Conservation (phyloP, 2,113 vertebrate genomes). For the Passerina amoena region DNA sequence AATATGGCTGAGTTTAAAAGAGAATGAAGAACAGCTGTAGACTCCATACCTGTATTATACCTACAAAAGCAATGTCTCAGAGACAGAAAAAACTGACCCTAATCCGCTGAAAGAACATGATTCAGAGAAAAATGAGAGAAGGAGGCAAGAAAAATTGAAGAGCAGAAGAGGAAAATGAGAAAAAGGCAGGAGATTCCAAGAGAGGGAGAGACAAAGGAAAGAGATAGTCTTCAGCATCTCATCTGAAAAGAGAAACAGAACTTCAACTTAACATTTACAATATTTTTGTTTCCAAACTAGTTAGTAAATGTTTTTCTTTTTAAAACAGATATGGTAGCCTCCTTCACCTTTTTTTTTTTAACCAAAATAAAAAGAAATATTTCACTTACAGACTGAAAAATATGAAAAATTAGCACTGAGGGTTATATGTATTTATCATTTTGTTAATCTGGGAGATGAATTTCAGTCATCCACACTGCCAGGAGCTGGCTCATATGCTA, state of each 20-base stretch:
- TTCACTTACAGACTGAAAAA: neutral
- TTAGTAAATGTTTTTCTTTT: neutral
- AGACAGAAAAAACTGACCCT: neutral
- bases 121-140: neutral
- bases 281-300: neutral
- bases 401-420: neutral
- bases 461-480: neutral
- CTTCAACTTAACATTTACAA: neutral
- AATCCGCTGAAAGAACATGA: neutral
- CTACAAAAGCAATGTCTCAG: neutral
- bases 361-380: neutral
- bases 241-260: neutral
- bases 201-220: neutral
- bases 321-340: neutral
- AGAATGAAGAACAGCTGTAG: neutral
- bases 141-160: neutral
- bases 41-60: neutral
- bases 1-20: neutral
- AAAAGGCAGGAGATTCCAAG: neutral
- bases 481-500: neutral
- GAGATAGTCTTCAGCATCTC: neutral
- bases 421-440: neutral
- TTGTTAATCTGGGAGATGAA: neutral
- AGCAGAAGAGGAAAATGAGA: neutral
- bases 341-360: neutral